Base-by-base conservation (phyloP, 2,113 vertebrate genomes). In the Crocuta crocuta region DNA sequence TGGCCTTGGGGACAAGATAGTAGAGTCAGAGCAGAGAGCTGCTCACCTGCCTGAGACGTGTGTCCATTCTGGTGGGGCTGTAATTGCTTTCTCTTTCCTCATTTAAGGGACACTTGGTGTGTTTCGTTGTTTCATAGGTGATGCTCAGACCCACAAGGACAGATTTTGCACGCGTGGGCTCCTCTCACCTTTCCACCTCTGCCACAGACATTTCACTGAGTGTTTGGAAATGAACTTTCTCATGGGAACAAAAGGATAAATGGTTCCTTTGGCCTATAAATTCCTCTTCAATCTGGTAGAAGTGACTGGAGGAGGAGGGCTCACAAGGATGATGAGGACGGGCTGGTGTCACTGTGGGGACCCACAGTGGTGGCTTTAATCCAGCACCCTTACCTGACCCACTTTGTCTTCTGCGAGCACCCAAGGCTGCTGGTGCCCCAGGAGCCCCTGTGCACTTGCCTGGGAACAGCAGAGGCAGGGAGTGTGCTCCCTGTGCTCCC, bases 51-150 rank as follows among this genome's bases (percentile, higher is more conserved):
- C 50, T 10, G 45, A 78, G 48, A 35, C 4, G 45, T 17, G 33
- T 58, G 89, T 68, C 82, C 73, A 0, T 73, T 66, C 86, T 82
- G 94, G 93, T 70, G 91, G 63, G 89, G 86, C 50, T 96, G 80
- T 96, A 92, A 97, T 97, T 97, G 96, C 97, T 97, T 94, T 82
- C 88, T 88, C 35, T 91, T 63, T 91, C 61, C 45, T 82, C 58
- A 79, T 94, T 33, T 48, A 43, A 95, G 61, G 53, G 85, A 97
- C 71, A 95, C 93, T 91, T 96, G 93, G 71, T 91, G 85, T 33
- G 53, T 91, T 66, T 31, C 73, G 61, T 81, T 84, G 68, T 81
- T 83, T 81, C 95, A 4, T 7, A 96, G 85, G 73, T 87, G 74
- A 80, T 55, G 23, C 61, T 85, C 53, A 73, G 86, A 74, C 84